phyloP scores from a whole-genome alignment of 1,140 invertebrate species.

The Brachionus rotundiformis region DNA sequence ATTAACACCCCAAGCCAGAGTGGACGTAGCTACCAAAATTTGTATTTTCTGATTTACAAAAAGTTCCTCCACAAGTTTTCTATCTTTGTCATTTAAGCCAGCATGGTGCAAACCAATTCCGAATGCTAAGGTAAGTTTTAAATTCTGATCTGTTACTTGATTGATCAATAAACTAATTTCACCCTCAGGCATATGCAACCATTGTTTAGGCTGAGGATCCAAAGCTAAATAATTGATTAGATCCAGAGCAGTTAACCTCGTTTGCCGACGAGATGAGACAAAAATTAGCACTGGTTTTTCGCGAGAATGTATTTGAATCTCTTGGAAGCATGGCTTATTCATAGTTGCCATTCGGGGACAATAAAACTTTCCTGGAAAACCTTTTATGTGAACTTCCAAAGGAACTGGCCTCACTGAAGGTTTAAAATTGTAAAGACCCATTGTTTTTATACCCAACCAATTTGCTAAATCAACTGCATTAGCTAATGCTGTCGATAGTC shows the following conservation, averaged over 20 bases:
- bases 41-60: slow-evolving; percentile 97
- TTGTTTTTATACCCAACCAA: slow-evolving; percentile 82
- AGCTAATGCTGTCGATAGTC: slow-evolving; percentile 92
- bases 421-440: slow-evolving; percentile 95
- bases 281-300: slow-evolving; percentile 87
- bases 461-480: slow-evolving; percentile 94
- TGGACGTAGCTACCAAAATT: slow-evolving; percentile 63
- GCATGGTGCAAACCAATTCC: slow-evolving; percentile 99
- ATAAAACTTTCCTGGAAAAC: slow-evolving; percentile 94
- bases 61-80: slow-evolving; percentile 86
- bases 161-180: background rate
- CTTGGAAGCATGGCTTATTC: slow-evolving; percentile 96
- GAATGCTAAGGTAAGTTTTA: slow-evolving; percentile 90
- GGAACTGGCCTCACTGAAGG: slow-evolving; percentile 95
- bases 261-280: slow-evolving; percentile 95
- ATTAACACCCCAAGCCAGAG: slow-evolving; percentile 31
- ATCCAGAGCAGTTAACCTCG: slow-evolving; percentile 90
- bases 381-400: slow-evolving; percentile 87
- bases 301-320: slow-evolving; percentile 86
- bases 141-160: slow-evolving; percentile 76
- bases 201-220: slow-evolving; percentile 90
- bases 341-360: slow-evolving; percentile 99
- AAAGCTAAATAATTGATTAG: slow-evolving; percentile 87
- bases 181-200: slow-evolving; percentile 81
- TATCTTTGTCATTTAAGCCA: slow-evolving; percentile 84